phyloP scores from a whole-genome alignment of 2,888 invertebrate species.

The Drosophila macrospina region DNA sequence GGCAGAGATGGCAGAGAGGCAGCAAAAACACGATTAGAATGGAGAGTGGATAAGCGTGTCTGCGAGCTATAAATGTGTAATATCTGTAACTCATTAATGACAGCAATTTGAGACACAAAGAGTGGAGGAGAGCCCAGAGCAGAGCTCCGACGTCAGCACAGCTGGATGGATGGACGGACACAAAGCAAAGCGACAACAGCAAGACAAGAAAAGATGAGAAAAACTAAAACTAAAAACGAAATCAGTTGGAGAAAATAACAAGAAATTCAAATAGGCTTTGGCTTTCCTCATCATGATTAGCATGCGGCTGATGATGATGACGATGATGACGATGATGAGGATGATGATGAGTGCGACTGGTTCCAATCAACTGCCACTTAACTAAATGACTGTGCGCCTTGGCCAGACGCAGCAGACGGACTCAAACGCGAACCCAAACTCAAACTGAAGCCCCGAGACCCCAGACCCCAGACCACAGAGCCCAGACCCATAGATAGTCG shows the following conservation, averaged over 20 bases:
- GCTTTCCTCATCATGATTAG: slow-evolving; percentile 16
- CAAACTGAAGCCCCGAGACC: no score
- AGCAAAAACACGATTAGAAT: slow-evolving; percentile 81
- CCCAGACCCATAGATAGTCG: slow-evolving; percentile 29
- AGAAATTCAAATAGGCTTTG: slow-evolving; percentile 56
- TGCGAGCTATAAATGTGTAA: slow-evolving; percentile 82
- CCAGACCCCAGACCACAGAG: slow-evolving; percentile 36
- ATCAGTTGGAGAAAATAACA: slow-evolving; percentile 55
- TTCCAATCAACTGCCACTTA: slow-evolving; percentile 82
- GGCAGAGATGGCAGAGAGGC: slow-evolving; percentile 6
- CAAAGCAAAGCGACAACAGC: not conserved
- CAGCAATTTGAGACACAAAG: slow-evolving; percentile 76
- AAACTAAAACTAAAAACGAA: slow-evolving; percentile 32
- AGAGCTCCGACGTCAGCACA: not conserved
- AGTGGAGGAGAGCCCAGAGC: not conserved
- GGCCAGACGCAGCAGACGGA: slow-evolving; percentile 46
- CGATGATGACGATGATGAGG: slow-evolving; percentile 16
- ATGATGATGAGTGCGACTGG: slow-evolving; percentile 64
- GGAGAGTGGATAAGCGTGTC: slow-evolving; percentile 83
- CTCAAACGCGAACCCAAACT: no score
- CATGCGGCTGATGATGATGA: slow-evolving; percentile 9
- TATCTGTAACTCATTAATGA: slow-evolving; percentile 83
- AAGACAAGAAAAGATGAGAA: not conserved
- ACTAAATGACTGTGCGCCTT: slow-evolving; percentile 80
- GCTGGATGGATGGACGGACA: slow-evolving; percentile 5